Evolutionary conservation across 2,888 invertebrate species (phyloP).

Genomic region (Cryptocephalus primarius): DNA sequence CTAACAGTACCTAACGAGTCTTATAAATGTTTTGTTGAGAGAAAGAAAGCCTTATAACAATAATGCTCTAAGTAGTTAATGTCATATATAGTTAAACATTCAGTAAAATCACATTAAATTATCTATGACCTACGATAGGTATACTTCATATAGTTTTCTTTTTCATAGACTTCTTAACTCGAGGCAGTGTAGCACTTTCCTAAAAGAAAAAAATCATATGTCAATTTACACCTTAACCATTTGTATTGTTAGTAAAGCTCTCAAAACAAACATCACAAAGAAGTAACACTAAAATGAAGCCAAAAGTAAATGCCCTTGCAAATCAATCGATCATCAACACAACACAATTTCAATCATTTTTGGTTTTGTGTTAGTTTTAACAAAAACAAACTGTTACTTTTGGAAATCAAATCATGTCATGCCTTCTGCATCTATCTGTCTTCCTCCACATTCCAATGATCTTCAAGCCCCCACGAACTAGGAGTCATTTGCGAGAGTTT

Average conservation of each 20-base stretch:
- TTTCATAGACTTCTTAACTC: slow-evolving; percentile 62
- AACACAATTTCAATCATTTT: not conserved
- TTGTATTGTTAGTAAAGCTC: not conserved
- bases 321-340: not conserved
- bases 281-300: too few relatives aligned
- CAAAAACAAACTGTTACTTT: slow-evolving; percentile 8
- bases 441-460: slow-evolving; percentile 23
- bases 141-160: slow-evolving; percentile 45
- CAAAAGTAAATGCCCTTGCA: not conserved
- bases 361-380: slow-evolving; percentile 5
- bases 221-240: not conserved
- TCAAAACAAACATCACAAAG: too few relatives aligned
- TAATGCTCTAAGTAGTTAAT: too few relatives aligned
- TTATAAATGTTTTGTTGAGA: too few relatives aligned
- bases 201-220: slow-evolving; percentile 41
- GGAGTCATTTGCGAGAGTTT: slow-evolving; percentile 16
- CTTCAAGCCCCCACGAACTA: slow-evolving; percentile 23
- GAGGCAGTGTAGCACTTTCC: slow-evolving; percentile 64
- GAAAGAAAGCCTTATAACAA: too few relatives aligned
- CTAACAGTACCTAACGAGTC: too few relatives aligned
- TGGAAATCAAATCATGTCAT: slow-evolving; percentile 17
- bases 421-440: slow-evolving; percentile 17
- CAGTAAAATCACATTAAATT: not conserved
- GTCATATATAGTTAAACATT: not conserved
- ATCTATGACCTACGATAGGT: not conserved